Conservation (phyloP, 2,888 invertebrate genomes). For the Brassicogethes aeneus region DNA sequence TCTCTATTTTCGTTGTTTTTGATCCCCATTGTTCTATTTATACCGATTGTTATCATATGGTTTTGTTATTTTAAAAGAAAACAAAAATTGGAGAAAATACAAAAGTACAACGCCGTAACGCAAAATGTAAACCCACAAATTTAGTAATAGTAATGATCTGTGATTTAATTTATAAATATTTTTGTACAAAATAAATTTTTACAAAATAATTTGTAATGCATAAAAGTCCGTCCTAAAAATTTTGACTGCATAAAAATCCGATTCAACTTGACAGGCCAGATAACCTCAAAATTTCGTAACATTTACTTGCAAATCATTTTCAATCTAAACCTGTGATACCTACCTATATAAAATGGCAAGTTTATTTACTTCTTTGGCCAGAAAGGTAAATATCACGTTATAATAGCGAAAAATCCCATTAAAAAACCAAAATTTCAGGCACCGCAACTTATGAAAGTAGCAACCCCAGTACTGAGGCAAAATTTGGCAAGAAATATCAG, state of each 20-base stretch:
- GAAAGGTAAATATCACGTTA: conserved; percentile 16
- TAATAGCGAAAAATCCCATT: conserved; percentile 8
- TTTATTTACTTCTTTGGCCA: conserved; percentile 18
- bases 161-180: too few relatives aligned
- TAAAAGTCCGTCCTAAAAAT: too few relatives aligned
- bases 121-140: too few relatives aligned
- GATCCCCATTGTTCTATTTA: conserved; percentile 30
- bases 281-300: not conserved
- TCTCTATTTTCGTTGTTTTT: conserved; percentile 31
- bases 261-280: too few relatives aligned
- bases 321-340: not conserved
- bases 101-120: too few relatives aligned
- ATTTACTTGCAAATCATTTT: not conserved
- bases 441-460: conserved; percentile 16
- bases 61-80: conserved; percentile 31
- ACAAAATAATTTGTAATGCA: too few relatives aligned
- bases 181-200: too few relatives aligned
- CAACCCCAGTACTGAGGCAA: conserved; percentile 6
- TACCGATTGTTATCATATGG: conserved; percentile 32
- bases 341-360: conserved; percentile 21
- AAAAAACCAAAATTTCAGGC: conserved; percentile 12
- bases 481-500: conserved; percentile 7
- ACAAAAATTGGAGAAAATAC: too few relatives aligned
- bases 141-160: too few relatives aligned
- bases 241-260: too few relatives aligned